Evolutionary conservation across 1,140 invertebrate species (phyloP), one percentile per base, ranked within the genome.

Genomic region (Latrodectus geometricus): DNA sequence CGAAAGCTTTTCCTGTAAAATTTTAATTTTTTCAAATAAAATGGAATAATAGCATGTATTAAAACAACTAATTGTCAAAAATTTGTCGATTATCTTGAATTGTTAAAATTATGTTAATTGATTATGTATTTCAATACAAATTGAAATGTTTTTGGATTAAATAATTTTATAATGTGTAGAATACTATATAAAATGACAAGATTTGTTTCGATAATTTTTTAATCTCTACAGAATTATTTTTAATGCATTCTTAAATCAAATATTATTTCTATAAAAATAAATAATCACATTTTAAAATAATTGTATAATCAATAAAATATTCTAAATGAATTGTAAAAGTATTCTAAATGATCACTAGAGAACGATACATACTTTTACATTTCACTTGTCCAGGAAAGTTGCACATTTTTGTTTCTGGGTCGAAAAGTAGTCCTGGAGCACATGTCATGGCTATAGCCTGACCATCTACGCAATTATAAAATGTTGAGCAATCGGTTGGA

Each of bases 401-500:
- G 54, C 84, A 86, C 84, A 86, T 79, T 23, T 86, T 86, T 2
- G 48, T 73, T 14, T 86, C 54, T 4, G 66, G 68, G n/a, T 86
- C 84, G 49, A 86, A 86, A 12, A 79, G 56, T n/a, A 86, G 76
- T 0, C 84, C 84, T 0, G 84, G 84, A 0, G 84, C 84, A 17
- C 84, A 86, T 35, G 14, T 72, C 76, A 73, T 72, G 0, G 56
- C 52, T 9, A 86, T 86, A 21, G 84, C 76, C 0, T 15, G 20
- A 0, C 84, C 84, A 17, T 78, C 84, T 1, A 86, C 69, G n/a
- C 84, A 86, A 54, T 86, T 86, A 68, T 73, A 86, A 68, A 65
- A 86, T 2, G 72, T 80, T 66, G 84, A 17, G 48, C 84, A 86
- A 23, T 86, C 76, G 9, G 50, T 79, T 1, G 75, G 76, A 20